Percentiles rank a stretch among this genome's conserved stretches.
Evolutionary conservation across 2,113 vertebrate genomes (phyloP).

Genomic region (Chionomys nivalis): DNA sequence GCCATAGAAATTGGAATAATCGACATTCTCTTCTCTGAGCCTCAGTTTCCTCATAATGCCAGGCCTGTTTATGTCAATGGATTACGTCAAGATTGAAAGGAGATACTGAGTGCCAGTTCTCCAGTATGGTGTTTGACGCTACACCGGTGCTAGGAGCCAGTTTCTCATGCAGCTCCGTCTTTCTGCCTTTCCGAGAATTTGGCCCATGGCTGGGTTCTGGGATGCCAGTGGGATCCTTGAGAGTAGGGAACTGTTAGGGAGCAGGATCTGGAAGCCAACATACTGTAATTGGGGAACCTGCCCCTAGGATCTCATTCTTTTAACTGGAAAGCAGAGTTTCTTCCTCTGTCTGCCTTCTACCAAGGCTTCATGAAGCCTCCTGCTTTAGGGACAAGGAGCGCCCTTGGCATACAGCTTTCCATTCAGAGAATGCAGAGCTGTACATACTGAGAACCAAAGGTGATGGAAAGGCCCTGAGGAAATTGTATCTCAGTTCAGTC

Average conservation of each 20-base stretch:
- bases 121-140: neutral
- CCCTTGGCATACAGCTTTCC: neutral
- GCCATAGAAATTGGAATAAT: neutral
- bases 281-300: neutral
- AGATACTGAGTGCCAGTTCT: neutral
- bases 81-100: neutral
- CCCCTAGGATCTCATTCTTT: neutral
- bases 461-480: rapidly evolving
- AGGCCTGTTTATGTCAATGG: neutral
- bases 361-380: neutral
- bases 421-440: neutral
- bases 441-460: neutral
- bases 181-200: neutral
- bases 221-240: neutral
- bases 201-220: neutral
- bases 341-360: neutral
- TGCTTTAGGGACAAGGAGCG: neutral
- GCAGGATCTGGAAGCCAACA: neutral
- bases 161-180: neutral
- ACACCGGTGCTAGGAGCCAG: neutral
- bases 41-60: neutral
- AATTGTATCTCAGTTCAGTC: neutral
- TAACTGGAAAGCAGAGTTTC: neutral
- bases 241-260: neutral
- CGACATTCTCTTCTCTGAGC: neutral